Conservation (phyloP, 2,888 invertebrate species). For the Cerastis leucographa region DNA sequence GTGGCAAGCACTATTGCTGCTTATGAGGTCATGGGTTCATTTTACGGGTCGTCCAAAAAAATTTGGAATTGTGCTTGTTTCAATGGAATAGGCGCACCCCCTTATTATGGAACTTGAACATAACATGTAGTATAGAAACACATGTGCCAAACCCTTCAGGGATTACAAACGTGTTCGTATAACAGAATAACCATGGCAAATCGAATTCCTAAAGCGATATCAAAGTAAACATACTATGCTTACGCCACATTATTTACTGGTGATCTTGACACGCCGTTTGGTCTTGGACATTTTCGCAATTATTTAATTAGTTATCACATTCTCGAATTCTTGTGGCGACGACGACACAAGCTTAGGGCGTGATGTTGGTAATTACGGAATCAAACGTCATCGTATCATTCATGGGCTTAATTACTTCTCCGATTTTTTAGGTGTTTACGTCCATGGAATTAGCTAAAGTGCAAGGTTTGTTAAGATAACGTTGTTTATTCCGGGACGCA, state of each 20-base stretch:
- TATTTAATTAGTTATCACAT: conserved; percentile 64
- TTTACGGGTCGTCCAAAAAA: neutral
- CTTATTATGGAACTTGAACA: neutral
- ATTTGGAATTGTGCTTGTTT: neutral
- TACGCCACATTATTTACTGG: conserved; percentile 65
- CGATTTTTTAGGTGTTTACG: neutral
- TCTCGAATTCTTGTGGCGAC: conserved; percentile 44
- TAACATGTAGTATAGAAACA: neutral
- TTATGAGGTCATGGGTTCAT: neutral
- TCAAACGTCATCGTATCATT: neutral
- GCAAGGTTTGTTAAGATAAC: neutral
- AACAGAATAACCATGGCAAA: conserved; percentile 5
- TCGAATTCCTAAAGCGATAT: conserved; percentile 43
- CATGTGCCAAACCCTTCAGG: neutral
- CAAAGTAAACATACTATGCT: conserved; percentile 57
- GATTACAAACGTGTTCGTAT: neutral
- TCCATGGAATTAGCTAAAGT: neutral
- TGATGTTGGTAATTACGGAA: conserved; percentile 10
- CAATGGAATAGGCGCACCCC: neutral
- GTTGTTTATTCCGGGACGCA: neutral
- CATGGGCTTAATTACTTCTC: neutral
- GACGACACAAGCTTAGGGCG: conserved; percentile 28
- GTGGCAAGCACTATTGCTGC: neutral
- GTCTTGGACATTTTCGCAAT: conserved; percentile 72
- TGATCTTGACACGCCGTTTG: conserved; percentile 72